phyloP scores from a whole-genome alignment of 2,888 invertebrate genomes.

The Nephrotoma appendiculata region DNA sequence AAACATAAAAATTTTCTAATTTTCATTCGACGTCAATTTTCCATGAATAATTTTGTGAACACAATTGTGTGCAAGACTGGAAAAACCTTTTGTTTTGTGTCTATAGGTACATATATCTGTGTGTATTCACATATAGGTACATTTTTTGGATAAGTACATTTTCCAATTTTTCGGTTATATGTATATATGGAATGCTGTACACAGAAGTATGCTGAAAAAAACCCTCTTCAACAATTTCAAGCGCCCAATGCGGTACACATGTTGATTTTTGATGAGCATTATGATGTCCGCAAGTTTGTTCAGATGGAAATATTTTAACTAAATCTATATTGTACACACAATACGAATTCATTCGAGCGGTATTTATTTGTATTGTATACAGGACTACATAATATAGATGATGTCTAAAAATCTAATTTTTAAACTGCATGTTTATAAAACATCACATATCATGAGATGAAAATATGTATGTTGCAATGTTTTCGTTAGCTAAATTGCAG shows the following conservation, averaged over 20 bases:
- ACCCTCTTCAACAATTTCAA: neutral
- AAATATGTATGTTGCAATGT: neutral
- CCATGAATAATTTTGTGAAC: neutral
- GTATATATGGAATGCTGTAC: neutral
- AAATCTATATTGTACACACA: neutral
- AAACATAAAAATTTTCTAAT: neutral
- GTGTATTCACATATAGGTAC: neutral
- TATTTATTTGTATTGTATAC: neutral
- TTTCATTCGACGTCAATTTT: neutral
- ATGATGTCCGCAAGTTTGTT: neutral
- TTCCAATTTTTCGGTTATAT: neutral
- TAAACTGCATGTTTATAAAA: neutral
- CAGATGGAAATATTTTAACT: neutral
- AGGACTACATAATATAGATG: neutral
- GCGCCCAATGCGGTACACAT: neutral
- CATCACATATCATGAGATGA: neutral
- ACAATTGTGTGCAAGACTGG: neutral
- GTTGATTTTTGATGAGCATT: neutral
- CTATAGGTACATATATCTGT: neutral
- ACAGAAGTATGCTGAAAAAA: neutral
- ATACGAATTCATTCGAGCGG: neutral
- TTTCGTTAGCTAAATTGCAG: neutral
- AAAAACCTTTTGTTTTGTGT: neutral
- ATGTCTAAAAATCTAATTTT: neutral
- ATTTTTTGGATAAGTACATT: neutral